phyloP scores from a whole-genome alignment of 2,888 invertebrate species.

The Apantesis nais region DNA sequence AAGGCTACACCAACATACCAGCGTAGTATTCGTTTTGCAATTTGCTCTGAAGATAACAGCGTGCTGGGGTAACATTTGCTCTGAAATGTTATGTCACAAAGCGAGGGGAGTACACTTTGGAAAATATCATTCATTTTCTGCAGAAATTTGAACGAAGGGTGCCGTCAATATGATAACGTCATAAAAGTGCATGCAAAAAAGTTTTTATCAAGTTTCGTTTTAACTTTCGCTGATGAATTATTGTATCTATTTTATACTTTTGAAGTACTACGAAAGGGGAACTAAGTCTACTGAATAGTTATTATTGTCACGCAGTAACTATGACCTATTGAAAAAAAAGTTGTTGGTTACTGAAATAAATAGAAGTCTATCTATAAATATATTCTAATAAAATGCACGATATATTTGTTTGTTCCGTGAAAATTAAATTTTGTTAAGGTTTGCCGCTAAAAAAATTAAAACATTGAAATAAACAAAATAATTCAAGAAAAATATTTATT shows the following conservation, averaged over 20 bases:
- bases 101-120: constrained; percentile 13
- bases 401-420: background rate
- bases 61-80: constrained; percentile 24
- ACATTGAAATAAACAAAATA: too few relatives aligned
- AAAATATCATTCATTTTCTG: constrained; percentile 14
- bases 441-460: background rate
- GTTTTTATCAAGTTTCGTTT: constrained; percentile 29
- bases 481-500: too few relatives aligned
- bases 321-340: background rate
- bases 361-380: background rate
- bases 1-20: constrained; percentile 19
- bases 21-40: constrained; percentile 33
- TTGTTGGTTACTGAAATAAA: background rate
- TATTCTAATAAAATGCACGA: background rate
- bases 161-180: constrained; percentile 1
- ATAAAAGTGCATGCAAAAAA: constrained; percentile 24
- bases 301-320: background rate
- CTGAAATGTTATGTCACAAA: constrained; percentile 28
- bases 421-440: background rate
- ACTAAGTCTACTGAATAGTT: constrained; percentile 13
- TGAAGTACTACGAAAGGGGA: constrained; percentile 24
- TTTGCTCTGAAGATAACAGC: constrained; percentile 25
- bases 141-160: background rate
- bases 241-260: too few relatives aligned
- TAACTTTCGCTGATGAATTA: constrained; percentile 10